phyloP scores from a whole-genome alignment of 1,140 invertebrate genomes.

The Cydia strobilella region DNA sequence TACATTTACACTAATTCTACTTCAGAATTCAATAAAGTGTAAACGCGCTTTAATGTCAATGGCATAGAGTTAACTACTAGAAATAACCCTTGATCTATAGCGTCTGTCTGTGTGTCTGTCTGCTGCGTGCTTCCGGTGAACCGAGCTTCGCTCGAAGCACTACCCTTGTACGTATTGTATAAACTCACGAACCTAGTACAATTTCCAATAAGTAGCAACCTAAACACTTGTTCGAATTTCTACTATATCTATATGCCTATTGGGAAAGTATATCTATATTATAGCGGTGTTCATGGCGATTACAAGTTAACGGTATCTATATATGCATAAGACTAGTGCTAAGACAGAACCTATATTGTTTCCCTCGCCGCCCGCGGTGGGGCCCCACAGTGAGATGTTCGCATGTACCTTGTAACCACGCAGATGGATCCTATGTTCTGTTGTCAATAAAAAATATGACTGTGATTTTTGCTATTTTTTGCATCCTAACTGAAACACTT shows the following conservation, averaged over 20 bases:
- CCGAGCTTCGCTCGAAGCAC: slow-evolving; percentile 7
- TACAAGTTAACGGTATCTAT: slow-evolving; percentile 26
- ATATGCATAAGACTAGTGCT: slow-evolving; percentile 9
- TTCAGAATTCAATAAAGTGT: neutral
- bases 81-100: neutral
- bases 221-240: slow-evolving; percentile 10
- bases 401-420: slow-evolving; percentile 33
- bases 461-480: slow-evolving; percentile 31
- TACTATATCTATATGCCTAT: slow-evolving; percentile 25
- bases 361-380: neutral
- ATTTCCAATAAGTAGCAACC: slow-evolving; percentile 1
- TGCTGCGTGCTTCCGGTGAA: slow-evolving; percentile 1
- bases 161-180: slow-evolving; percentile 20
- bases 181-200: slow-evolving; percentile 15
- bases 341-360: slow-evolving; percentile 11
- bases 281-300: slow-evolving; percentile 23
- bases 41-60: neutral
- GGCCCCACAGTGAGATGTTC: slow-evolving; percentile 34
- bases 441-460: slow-evolving; percentile 61
- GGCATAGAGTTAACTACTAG: neutral
- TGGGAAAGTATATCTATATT: slow-evolving; percentile 19
- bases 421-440: slow-evolving; percentile 50
- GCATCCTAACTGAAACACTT: neutral
- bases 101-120: slow-evolving; percentile 3
- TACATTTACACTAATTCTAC: neutral